Base-by-base conservation (phyloP, 2,797 vertebrate genomes). In the Coranthus polyacanthus region DNA sequence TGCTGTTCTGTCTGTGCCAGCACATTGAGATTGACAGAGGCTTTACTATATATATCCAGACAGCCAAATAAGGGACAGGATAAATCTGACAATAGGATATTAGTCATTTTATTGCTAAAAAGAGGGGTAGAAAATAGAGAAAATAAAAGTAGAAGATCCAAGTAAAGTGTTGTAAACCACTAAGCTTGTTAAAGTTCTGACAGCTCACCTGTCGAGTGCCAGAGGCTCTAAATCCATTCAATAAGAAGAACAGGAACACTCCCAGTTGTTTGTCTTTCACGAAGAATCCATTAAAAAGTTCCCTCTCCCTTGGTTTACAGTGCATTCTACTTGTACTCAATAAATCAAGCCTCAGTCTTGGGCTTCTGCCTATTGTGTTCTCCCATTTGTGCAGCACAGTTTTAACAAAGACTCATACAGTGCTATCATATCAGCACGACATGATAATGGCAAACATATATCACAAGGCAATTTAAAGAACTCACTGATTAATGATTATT, bases 271-370 rank as follows among this genome's bases (percentile, higher is more conserved):
- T 89, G 79, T 92, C 85, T 91, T 92, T 90, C 81, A 74, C 80
- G 70, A 71, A 85, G 75, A 92, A 92, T 86, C 89, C 85, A 92
- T 94, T 93, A 91, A 85, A 88, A 90, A 87, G 80, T 90, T 91
- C 83, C 76, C 83, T 83, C 83, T 91, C 72, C 46, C 62, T 77
- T 85, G 77, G 76, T 92, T 92, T 90, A 91, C 88, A 83, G 83
- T 86, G 71, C 72, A 77, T 87, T 85, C 68, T 57, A n/a, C 68
- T 83, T 81, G 85, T 82, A 85, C 57, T 69, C 83, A 75, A 89
- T 92, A 92, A 90, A 92, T 93, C 89, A 91, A 46, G 58, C 20
- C 68, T 59, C 62, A 72, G 75, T 82, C 80, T 68, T 38, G 22
- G 45, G 68, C 56, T 59, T 61, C 70, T 77, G 59, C 68, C 71